Base-by-base conservation (phyloP, 2,888 invertebrate genomes). In the Troides oblongomaculatus region DNA sequence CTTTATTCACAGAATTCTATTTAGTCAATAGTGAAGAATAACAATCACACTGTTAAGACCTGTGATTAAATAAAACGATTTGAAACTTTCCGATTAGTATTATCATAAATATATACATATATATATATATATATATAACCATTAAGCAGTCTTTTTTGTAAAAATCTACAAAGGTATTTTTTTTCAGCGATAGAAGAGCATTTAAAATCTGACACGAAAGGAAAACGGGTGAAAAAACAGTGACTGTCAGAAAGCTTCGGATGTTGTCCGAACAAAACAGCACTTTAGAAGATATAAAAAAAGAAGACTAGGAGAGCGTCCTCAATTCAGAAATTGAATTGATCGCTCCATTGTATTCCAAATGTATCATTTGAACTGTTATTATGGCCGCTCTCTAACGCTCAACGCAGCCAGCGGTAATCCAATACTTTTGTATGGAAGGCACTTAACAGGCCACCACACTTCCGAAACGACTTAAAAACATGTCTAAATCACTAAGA, bases 331-430 rank as follows among this genome's bases (percentile, higher is more conserved):
- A 92, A 92, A 92, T 92, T 91, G 92, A 92, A 92, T 92, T 92
- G 92, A 92, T 92, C 92, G 92, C 85, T 86, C 92, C 91, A 92
- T 92, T 92, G 92, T 92, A 91, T 92, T 92, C 91, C 85, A 90
- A 92, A 92, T 92, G 92, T 92, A 92, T 92, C 92, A 92, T 92
- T 92, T 92, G 92, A 92, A 87, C 91, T 89, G 92, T 92, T 92
- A 92, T 92, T 92, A 92, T 91, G 85, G 86, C 83, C 85, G 86
- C 88, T 88, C 81, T 90, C 89, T 90, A 87, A 83, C 84, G 85
- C 86, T 88, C 86, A 85, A 89, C 89, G 85, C 88, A 85, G 86
- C 81, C 86, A 30, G 30, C 86, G 84, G 92, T 92, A 92, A 92
- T 91, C 91, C 92, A 92, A 92, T 92, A 91, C 92, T 89, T 90